Evolutionary conservation across 1,140 invertebrate genomes (phyloP).

Genomic region (Calephelis virginiensis): DNA sequence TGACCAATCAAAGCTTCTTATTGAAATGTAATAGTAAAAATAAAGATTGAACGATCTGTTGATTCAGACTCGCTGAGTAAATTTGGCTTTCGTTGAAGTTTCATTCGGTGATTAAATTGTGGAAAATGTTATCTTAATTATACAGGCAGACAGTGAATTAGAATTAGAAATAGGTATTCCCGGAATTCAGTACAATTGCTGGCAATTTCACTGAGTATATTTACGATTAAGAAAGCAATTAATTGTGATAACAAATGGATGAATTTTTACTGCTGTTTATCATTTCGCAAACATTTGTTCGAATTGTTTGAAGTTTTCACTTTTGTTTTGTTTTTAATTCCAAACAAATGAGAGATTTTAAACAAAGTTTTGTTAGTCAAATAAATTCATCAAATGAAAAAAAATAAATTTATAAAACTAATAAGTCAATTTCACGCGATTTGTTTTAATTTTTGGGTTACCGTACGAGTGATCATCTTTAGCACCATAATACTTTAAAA

Average conservation of each 20-base stretch:
- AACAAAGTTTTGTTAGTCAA: too few relatives aligned
- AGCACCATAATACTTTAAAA: too few relatives aligned
- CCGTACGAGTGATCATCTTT: too few relatives aligned
- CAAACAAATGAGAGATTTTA: too few relatives aligned
- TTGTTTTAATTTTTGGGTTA: too few relatives aligned
- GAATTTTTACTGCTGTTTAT: too few relatives aligned
- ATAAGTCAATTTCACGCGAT: too few relatives aligned
- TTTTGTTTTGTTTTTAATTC: too few relatives aligned
- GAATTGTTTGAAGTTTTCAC: too few relatives aligned
- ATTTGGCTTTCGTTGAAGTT: constrained; percentile 23
- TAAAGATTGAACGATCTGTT: constrained; percentile 25
- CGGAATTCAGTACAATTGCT: constrained; percentile 3
- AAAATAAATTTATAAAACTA: too few relatives aligned
- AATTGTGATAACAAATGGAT: constrained; percentile 6
- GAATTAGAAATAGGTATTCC: constrained; percentile 22
- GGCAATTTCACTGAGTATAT: constrained; percentile 3
- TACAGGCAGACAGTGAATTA: constrained; percentile 24
- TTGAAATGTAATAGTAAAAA: background rate
- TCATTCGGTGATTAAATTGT: constrained; percentile 25
- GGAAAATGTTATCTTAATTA: constrained; percentile 34
- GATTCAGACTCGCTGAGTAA: constrained; percentile 28
- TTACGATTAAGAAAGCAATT: constrained; percentile 14
- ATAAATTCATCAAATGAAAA: too few relatives aligned
- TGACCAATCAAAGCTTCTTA: constrained; percentile 14
- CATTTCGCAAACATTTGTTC: too few relatives aligned